Evolutionary conservation across 2,888 invertebrate genomes (phyloP), one percentile per base, ranked within the genome.

Genomic region (Temnothorax unifasciatus): DNA sequence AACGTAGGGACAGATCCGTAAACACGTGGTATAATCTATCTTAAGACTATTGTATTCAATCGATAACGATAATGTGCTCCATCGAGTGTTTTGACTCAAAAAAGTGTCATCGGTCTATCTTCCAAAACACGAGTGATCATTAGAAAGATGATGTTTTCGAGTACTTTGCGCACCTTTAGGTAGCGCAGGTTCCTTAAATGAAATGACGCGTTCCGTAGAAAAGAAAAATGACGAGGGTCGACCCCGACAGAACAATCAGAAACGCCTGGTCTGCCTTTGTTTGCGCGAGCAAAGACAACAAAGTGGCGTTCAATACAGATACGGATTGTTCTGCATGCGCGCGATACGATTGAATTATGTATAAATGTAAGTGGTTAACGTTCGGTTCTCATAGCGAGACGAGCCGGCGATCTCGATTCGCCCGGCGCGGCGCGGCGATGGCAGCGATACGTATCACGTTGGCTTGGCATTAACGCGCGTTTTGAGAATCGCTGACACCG

Each of bases 401-500:
- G 21, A 11, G 68, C 15, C 9, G 18, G n/a, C 25, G n/a, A 61
- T 75, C 18, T 29, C 47, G 61, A 34, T 61, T 74, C 21, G 61
- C 61, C 4, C 44, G 3, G 41, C 41, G 34, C 4, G n/a, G n/a
- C n/a, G n/a, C 41, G 11, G 41, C 41, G 34, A 34, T 34, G 34
- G 41, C 34, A 15, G 29, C 18, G 18, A 44, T 29, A 25, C n/a
- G 25, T 29, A 1, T 15, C n/a, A 44, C 29, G 8, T 74, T 9
- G 13, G 9, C 4, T 47, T 25, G 61, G 71, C 59, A 29, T 71
- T 8, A 59, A 68, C 64, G 61, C 13, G 41, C 68, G 83, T 74
- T 77, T 69, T 89, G 89, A 89, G 89, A 89, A 82, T 83, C 87
- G 5, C 76, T 64, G 74, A 59, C 61, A 21, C 66, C 34, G 63